Percentiles rank a stretch among this genome's conserved stretches.
Conservation (phyloP, 1,140 invertebrate genomes). For the Cherax quadricarinatus region DNA sequence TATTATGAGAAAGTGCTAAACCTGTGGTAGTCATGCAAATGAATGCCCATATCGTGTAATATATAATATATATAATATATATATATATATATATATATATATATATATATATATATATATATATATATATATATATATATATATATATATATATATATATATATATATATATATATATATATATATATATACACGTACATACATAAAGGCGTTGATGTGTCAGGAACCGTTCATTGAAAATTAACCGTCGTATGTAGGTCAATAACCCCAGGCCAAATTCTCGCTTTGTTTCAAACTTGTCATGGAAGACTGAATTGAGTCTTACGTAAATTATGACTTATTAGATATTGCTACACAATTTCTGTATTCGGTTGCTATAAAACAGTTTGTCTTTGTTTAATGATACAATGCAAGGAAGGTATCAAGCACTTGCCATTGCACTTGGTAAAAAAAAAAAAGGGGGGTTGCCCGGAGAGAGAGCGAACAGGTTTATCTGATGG, state of each 20-base stretch:
- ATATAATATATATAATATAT: not conserved
- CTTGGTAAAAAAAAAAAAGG: not conserved
- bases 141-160: not conserved
- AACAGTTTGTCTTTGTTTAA: no score
- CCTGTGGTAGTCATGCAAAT: no score
- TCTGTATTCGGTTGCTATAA: no score
- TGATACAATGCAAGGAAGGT: no score
- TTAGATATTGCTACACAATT: no score
- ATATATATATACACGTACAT: not conserved
- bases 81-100: not conserved
- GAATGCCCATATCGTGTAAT: no score
- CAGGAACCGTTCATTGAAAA: not conserved
- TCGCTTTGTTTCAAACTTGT: not conserved
- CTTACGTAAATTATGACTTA: no score
- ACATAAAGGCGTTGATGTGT: not conserved
- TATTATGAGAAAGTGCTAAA: no score
- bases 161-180: not conserved
- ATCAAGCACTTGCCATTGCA: not conserved
- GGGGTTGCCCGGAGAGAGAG: no score
- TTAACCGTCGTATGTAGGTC: slow-evolving; percentile 1
- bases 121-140: not conserved
- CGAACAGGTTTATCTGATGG: not conserved
- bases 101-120: not conserved
- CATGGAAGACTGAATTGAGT: not conserved
- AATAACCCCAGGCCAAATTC: not conserved